Conservation (phyloP, 2,113 vertebrate genomes). For the Ivindomyrus marchei region DNA sequence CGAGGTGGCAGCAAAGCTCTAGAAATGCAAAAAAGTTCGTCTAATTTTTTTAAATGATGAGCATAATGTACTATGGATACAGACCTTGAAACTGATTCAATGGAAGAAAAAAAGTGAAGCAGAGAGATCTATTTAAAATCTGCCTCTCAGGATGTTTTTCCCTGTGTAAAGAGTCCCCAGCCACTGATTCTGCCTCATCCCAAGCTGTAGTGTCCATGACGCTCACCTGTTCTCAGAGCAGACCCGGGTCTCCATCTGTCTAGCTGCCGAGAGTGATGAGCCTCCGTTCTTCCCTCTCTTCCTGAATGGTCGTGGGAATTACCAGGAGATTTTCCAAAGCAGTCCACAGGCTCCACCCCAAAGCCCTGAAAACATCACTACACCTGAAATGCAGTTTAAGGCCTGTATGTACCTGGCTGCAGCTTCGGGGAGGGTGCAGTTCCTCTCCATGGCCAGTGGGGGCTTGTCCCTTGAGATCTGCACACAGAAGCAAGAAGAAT, state of each 20-base stretch:
- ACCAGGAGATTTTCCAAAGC: neutral
- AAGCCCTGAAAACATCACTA: neutral
- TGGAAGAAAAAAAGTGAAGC: neutral
- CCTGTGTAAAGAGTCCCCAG: neutral
- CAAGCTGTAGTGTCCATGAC: neutral
- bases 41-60: no score
- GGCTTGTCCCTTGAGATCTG: conserved; percentile 69
- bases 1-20: conserved; percentile 51
- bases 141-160: neutral
- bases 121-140: neutral
- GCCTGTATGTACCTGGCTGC: conserved; percentile 63
- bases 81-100: neutral
- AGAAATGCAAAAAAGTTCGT: neutral
- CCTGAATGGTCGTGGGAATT: conserved; percentile 30
- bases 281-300: conserved; percentile 49
- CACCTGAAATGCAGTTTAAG: neutral
- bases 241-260: conserved; percentile 38
- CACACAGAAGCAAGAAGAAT: neutral
- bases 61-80: neutral
- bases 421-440: conserved; percentile 66
- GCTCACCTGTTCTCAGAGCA: conserved; percentile 47
- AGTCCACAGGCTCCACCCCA: neutral
- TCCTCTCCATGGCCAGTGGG: conserved; percentile 59
- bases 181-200: neutral
- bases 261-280: conserved; percentile 48